Base-by-base conservation (phyloP, 2,113 vertebrate species). In the Scomber japonicus region DNA sequence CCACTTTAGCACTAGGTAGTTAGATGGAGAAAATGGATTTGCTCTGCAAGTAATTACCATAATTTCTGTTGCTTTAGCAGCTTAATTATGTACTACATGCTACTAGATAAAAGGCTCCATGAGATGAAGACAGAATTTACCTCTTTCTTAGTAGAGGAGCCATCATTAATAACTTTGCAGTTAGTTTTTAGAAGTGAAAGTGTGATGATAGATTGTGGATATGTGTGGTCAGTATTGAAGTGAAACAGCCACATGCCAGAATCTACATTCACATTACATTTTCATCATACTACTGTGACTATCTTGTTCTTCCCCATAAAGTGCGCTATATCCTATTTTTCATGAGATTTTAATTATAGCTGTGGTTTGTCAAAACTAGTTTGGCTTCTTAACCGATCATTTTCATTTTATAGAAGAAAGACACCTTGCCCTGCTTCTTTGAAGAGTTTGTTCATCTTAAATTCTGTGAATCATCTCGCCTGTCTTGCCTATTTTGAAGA, bases 21-120 rank as follows among this genome's bases (percentile, higher is more conserved):
- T 27, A 53, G 48, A 64, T 80, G 56, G 53, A 63, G 21, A 71
- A 83, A 87, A 86, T 83, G 55, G 62, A 81, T 88, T 88, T 86
- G 53, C 83, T 87, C 30, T 53, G 73, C 72, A 80, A 84, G 71
- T 88, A 91, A 90, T 91, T 87, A 87, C 80, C 69, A 72, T 75
- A 2, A 46, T 85, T 77, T 85, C 64, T 84, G 69, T 84, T 76
- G 66, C 71, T 87, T 21, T 35, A 89, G 72, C 75, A 80, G 64
- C 69, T 71, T 89, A 88, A 92, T 91, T 84, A 87, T 80, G 66
- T 79, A 55, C 81, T 83, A 62, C 69, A 81, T 71, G 71, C 68
- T 76, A 24, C 60, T 49, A 81, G 75, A 83, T 90, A 73, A 87
- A 86, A 89, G 69, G 54, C 54, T 77, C 75, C 57, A 44, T 85